Evolutionary conservation across 2,888 invertebrate genomes (phyloP).

Genomic region (Cephus sareptanus): DNA sequence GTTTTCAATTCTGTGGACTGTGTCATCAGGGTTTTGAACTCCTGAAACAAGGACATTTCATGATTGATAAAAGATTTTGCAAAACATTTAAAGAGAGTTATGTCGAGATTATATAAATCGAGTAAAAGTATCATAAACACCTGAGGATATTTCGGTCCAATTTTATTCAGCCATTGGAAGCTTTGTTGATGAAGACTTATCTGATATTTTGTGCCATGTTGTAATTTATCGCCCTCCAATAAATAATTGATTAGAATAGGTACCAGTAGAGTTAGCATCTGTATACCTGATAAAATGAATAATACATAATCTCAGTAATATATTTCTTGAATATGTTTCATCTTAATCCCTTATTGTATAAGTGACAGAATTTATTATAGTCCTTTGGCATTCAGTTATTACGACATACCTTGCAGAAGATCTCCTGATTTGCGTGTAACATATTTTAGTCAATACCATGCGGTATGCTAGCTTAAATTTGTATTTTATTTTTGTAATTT

Average conservation of each 20-base stretch:
- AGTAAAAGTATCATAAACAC: slow-evolving; percentile 60
- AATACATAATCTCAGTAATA: slow-evolving; percentile 4
- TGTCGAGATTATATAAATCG: not conserved
- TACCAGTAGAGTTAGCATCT: slow-evolving; percentile 89
- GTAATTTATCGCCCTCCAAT: slow-evolving; percentile 75
- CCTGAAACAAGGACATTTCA: slow-evolving; percentile 67
- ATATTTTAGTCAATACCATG: slow-evolving; percentile 17
- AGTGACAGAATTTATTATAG: not conserved
- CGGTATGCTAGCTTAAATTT: slow-evolving; percentile 2
- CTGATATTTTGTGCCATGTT: slow-evolving; percentile 73
- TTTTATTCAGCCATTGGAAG: slow-evolving; percentile 88
- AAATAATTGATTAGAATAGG: slow-evolving; percentile 91
- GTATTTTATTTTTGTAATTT: slow-evolving; percentile 21
- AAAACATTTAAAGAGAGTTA: not conserved
- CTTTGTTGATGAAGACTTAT: slow-evolving; percentile 87
- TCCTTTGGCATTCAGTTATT: not conserved
- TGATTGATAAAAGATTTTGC: not conserved
- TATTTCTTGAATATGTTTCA: not conserved
- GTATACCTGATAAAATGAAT: slow-evolving; percentile 76
- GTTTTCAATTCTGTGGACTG: slow-evolving; percentile 83
- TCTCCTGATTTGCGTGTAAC: slow-evolving; percentile 67
- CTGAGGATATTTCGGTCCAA: slow-evolving; percentile 93
- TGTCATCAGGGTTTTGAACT: slow-evolving; percentile 91
- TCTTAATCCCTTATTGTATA: not conserved
- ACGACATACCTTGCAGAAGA: slow-evolving; percentile 69